Evolutionary conservation across 1,140 invertebrate genomes (phyloP), one percentile per base, ranked within the genome.

Genomic region (Drosophila busckii): DNA sequence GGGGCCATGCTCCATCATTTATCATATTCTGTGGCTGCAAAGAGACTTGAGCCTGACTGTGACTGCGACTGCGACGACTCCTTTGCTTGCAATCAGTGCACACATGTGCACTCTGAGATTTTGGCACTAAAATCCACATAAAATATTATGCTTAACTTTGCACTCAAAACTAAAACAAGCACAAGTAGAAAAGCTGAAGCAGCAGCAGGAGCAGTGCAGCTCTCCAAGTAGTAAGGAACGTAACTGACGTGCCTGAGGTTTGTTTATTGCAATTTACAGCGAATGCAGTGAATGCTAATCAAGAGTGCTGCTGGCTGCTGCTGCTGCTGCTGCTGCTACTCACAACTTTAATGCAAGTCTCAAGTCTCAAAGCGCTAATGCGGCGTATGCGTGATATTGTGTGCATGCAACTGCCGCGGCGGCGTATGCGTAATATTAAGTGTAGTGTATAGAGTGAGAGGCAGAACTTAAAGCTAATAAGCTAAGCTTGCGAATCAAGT

Each of bases 61-160:
- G 16, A 34, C 34, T 12, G 8, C 29, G 13, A 6, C 15, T 42
- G 15, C 50, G 20, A 22, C 28, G 26, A 52, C 48, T 45, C 34
- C n/a, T n/a, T n/a, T n/a, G n/a, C n/a, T 38, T 75, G 70, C 60
- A 76, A 76, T 63, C 65, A 70, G 55, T 58, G 55, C 61, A 70
- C 40, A 56, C 55, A 67, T 78, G 67, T 63, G 59, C 58, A 55
- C 28, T 28, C 62, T 31, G 53, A 53, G 75, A 65, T 65, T 80
- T n/a, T 65, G 34, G 52, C 46, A 62, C 59, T 65, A 53, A 69
- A 80, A 42, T 65, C 64, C 65, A 70, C 38, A 60, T 70, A 61
- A 82, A 82, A 82, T 75, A 82, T 80, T 69, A 50, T 71, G 58
- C 41, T 64, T 50, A 76, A 76, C 60, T 62, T 56, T 50, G 22